Conservation (phyloP, 2,113 vertebrate genomes). For the Cebidichthys violaceus region DNA sequence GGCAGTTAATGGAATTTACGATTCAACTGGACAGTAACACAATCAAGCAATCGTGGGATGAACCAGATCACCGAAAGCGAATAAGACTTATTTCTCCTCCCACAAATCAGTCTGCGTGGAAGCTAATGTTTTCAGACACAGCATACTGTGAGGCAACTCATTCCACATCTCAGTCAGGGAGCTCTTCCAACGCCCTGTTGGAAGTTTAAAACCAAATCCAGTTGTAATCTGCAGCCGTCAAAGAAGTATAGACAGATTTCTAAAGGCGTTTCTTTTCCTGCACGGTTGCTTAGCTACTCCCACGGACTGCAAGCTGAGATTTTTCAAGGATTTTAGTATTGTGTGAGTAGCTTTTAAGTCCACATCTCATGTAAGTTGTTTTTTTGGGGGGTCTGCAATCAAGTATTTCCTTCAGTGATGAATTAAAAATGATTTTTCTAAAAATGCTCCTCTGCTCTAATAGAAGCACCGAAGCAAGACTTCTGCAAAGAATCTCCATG, state of each 20-base stretch:
- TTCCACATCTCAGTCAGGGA: conserved; percentile 69
- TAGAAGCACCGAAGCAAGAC: neutral
- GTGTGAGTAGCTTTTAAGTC: conserved; percentile 57
- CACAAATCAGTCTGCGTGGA: conserved; percentile 74
- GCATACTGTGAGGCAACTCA: conserved; percentile 65
- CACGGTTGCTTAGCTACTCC: conserved; percentile 68
- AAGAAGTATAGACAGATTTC: conserved; percentile 72
- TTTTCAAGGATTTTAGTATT: conserved; percentile 53
- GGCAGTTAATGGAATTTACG: conserved; percentile 59
- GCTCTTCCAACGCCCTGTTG: conserved; percentile 62
- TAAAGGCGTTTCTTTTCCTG: conserved; percentile 57
- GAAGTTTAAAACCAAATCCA: conserved; percentile 69
- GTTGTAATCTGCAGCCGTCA: conserved; percentile 74
- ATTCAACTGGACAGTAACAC: conserved; percentile 64
- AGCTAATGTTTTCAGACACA: conserved; percentile 74
- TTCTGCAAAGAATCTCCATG: conserved; percentile 19
- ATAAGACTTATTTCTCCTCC: conserved; percentile 54
- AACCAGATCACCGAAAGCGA: conserved; percentile 62
- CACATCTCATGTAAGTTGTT: conserved; percentile 33
- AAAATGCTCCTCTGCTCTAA: conserved; percentile 2
- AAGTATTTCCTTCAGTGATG: conserved; percentile 62
- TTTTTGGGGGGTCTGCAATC: conserved; percentile 21
- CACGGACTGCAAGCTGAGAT: conserved; percentile 61
- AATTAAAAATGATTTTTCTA: conserved; percentile 45
- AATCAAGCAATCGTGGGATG: conserved; percentile 67